Evolutionary conservation across 1,140 invertebrate species (phyloP).

Genomic region (Tenebrio molitor): DNA sequence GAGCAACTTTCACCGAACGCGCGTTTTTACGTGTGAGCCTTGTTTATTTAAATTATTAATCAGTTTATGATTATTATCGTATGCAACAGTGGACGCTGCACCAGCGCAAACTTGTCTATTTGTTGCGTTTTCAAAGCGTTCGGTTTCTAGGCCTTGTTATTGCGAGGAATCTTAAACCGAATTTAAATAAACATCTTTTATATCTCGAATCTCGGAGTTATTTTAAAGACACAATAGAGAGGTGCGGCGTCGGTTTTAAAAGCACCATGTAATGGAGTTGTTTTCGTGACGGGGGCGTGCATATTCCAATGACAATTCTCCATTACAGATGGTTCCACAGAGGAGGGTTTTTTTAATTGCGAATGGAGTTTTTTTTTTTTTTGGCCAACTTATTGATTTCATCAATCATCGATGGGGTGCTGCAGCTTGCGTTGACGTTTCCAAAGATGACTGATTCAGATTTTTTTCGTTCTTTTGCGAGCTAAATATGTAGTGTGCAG

Average conservation of each 20-base stretch:
- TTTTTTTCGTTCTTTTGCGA: too few relatives aligned
- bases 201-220: constrained; percentile 26
- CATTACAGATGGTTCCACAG: constrained; percentile 22
- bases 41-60: constrained; percentile 50
- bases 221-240: constrained; percentile 46
- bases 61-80: constrained; percentile 32
- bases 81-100: constrained; percentile 31
- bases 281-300: constrained; percentile 47
- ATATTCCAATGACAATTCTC: constrained; percentile 49
- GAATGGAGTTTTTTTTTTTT: too few relatives aligned
- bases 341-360: background rate
- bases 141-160: background rate
- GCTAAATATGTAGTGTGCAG: constrained; percentile 5
- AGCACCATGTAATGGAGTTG: constrained; percentile 41
- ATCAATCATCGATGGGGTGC: constrained; percentile 3
- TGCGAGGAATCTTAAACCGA: constrained; percentile 11
- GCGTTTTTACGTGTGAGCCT: constrained; percentile 37
- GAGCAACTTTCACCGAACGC: constrained; percentile 47
- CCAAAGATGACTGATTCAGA: background rate
- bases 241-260: constrained; percentile 30
- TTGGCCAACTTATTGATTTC: constrained; percentile 5
- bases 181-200: constrained; percentile 33
- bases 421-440: constrained; percentile 16
- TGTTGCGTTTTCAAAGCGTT: constrained; percentile 3
- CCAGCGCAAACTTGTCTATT: background rate